phyloP scores from a whole-genome alignment of 2,113 vertebrate genomes.

The Electrona antarctica region DNA sequence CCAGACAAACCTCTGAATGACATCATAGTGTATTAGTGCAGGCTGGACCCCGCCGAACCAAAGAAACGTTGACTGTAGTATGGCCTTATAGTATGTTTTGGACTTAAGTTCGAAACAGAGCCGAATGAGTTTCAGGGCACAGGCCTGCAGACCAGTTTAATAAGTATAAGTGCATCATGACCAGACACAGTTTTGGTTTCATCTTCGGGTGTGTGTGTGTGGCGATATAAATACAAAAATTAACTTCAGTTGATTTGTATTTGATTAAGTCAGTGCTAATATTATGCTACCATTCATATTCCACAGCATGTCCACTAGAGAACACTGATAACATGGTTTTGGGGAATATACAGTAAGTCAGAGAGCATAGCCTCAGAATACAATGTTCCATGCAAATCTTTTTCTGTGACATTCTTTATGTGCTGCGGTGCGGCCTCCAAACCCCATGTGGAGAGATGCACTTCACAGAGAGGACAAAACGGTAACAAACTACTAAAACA shows the following conservation, averaged over 20 bases:
- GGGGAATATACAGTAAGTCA: conserved; percentile 84
- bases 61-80: too few relatives aligned
- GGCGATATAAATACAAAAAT: conserved; percentile 67
- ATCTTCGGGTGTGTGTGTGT: conserved; percentile 85
- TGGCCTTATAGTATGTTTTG: too few relatives aligned
- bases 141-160: conserved; percentile 10
- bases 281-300: conserved; percentile 88
- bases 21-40: too few relatives aligned
- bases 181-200: conserved; percentile 40
- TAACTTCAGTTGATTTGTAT: conserved; percentile 74
- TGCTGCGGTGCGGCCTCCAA: conserved; percentile 72
- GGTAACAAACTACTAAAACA: conserved; percentile 50
- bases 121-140: background rate
- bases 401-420: conserved; percentile 74
- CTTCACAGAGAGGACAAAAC: conserved; percentile 53
- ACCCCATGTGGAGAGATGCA: conserved; percentile 57
- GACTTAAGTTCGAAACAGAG: too few relatives aligned
- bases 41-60: too few relatives aligned
- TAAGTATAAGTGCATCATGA: conserved; percentile 32
- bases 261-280: conserved; percentile 78
- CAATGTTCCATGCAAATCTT: conserved; percentile 85
- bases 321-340: conserved; percentile 85
- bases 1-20: too few relatives aligned
- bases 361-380: conserved; percentile 83
- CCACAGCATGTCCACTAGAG: conserved; percentile 86